A percentile compares a stretch with the other conserved stretches of the same genome.
phyloP scores from a whole-genome alignment of 2,797 vertebrate genomes.

The Astyanax mexicanus region DNA sequence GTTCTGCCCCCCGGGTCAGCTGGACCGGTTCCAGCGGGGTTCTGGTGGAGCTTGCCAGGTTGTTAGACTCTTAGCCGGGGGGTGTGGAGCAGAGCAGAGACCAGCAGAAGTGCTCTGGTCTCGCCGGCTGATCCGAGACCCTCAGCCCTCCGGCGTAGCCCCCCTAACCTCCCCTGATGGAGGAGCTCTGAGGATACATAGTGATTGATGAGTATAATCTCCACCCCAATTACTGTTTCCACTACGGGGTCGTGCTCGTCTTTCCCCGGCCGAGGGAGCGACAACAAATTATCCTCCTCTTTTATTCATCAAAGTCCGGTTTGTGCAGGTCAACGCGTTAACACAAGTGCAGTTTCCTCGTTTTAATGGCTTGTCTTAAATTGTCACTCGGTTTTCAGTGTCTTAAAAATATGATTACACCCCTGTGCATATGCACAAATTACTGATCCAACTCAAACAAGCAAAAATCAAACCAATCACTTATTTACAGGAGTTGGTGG shows the following conservation, averaged over 20 bases:
- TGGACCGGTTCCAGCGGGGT: background rate
- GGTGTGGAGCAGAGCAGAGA: background rate
- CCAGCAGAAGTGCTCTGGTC: background rate
- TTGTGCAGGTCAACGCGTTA: background rate
- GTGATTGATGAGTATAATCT: constrained; percentile 8
- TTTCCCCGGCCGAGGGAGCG: background rate
- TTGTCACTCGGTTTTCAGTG: background rate
- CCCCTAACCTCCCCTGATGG: background rate
- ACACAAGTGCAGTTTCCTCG: background rate
- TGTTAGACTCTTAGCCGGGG: background rate
- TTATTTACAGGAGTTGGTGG: too few species aligned
- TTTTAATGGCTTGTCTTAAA: background rate
- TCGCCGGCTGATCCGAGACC: background rate
- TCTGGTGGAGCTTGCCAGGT: background rate
- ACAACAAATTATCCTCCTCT: background rate
- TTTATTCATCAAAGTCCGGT: constrained; percentile 7
- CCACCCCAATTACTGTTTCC: background rate
- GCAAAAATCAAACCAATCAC: too few species aligned
- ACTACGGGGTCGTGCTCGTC: background rate
- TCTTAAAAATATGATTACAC: too few species aligned
- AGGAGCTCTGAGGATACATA: background rate
- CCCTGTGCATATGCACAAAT: too few species aligned
- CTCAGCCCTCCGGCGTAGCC: background rate
- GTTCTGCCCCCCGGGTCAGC: background rate
- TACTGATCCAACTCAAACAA: too few species aligned